Evolutionary conservation across 1,140 invertebrate species (phyloP).

Genomic region (Cydia pomonella): DNA sequence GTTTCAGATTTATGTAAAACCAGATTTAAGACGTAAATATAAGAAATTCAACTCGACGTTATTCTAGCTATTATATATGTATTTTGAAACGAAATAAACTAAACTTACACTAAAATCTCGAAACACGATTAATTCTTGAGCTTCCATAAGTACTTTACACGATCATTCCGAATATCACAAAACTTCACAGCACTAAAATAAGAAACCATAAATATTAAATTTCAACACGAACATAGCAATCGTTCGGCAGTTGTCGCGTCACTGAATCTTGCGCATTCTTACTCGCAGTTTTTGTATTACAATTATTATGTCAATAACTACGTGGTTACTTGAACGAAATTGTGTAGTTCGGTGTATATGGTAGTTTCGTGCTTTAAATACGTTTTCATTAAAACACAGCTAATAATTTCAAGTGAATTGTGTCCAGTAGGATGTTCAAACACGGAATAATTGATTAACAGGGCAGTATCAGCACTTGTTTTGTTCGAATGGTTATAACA

Average conservation of each 20-base stretch:
- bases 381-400: conserved; percentile 29
- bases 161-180: not conserved
- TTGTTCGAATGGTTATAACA: not conserved
- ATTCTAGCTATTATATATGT: not conserved
- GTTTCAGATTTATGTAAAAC: not conserved
- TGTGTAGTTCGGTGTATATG: not conserved
- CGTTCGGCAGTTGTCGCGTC: conserved; percentile 14
- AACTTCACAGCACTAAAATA: conserved; percentile 4
- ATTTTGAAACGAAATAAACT: conserved; percentile 44
- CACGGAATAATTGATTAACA: conserved; percentile 33
- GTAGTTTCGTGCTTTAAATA: conserved; percentile 26
- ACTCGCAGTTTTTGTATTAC: conserved; percentile 27
- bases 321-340: not conserved
- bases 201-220: conserved; percentile 13
- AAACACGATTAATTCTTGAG: conserved; percentile 44
- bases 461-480: not conserved
- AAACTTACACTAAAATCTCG: conserved; percentile 15
- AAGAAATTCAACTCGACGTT: not conserved
- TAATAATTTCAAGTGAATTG: too few relatives aligned
- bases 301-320: conserved; percentile 9
- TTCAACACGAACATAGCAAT: conserved; percentile 2
- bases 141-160: conserved; percentile 37
- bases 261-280: conserved; percentile 26
- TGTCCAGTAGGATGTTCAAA: conserved; percentile 30
- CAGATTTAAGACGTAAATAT: not conserved